Evolutionary conservation across 1,140 invertebrate species (phyloP).

Genomic region (Drosophila nigromelanica): DNA sequence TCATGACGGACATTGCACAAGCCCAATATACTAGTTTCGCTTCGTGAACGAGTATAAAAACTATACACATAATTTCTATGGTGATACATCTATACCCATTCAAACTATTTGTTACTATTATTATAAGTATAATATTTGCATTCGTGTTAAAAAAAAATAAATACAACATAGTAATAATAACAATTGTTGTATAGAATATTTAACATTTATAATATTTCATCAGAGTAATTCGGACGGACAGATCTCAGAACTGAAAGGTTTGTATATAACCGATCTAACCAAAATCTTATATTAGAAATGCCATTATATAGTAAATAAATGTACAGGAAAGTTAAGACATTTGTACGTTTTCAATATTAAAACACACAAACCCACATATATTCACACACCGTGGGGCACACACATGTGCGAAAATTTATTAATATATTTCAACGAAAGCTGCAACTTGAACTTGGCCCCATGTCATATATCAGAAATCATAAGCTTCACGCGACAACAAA

Average conservation of each 20-base stretch:
- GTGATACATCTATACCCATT: too few relatives aligned
- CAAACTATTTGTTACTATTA: too few relatives aligned
- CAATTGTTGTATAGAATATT: too few relatives aligned
- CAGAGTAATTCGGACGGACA: too few relatives aligned
- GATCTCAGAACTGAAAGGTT: not conserved
- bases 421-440: slow-evolving; percentile 67
- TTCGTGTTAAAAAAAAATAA: not conserved
- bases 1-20: too few relatives aligned
- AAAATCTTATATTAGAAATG: not conserved
- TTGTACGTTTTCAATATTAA: slow-evolving; percentile 61
- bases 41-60: too few relatives aligned
- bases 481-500: slow-evolving; percentile 78
- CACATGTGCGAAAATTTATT: slow-evolving; percentile 58
- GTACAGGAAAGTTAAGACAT: slow-evolving; percentile 46
- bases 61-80: too few relatives aligned
- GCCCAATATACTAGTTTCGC: too few relatives aligned
- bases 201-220: too few relatives aligned
- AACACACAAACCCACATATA: slow-evolving; percentile 4
- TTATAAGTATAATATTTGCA: too few relatives aligned
- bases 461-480: slow-evolving; percentile 82
- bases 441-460: slow-evolving; percentile 54
- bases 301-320: not conserved
- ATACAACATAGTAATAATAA: not conserved
- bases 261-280: not conserved
- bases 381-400: slow-evolving; percentile 1